Evolutionary conservation across 2,113 vertebrate genomes (phyloP).

Genomic region (Ochotona curzoniae): DNA sequence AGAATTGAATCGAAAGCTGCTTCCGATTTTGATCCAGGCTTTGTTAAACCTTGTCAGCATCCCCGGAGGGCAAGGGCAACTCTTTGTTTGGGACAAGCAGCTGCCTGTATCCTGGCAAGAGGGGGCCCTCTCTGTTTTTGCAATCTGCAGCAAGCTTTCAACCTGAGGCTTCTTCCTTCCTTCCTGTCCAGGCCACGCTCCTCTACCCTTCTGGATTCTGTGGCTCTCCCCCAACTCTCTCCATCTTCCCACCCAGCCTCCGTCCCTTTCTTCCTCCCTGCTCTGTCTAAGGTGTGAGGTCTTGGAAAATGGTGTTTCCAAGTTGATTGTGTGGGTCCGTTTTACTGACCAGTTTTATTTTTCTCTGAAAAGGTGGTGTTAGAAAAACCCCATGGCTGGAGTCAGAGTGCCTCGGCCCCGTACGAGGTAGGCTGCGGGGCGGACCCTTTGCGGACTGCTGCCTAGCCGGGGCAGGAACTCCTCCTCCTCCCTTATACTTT

Average conservation of each 20-base stretch:
- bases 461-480: neutral
- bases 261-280: neutral
- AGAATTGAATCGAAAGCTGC: neutral
- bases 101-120: neutral
- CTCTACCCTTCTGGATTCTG: neutral
- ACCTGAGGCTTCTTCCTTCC: neutral
- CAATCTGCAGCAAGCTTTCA: neutral
- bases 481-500: neutral
- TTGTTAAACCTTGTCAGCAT: constrained; percentile 11
- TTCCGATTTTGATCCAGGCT: neutral
- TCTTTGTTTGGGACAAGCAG: neutral
- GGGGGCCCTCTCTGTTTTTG: neutral
- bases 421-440: constrained; percentile 58
- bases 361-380: constrained; percentile 61
- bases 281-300: neutral
- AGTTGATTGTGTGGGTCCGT: neutral
- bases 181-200: neutral
- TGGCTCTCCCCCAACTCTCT: too few relatives aligned
- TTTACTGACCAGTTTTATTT: constrained; percentile 28
- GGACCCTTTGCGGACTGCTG: neutral
- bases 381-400: constrained; percentile 82
- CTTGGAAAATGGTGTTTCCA: constrained; percentile 22
- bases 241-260: neutral
- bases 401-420: neutral
- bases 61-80: neutral